Evolutionary conservation across 1,140 invertebrate species (phyloP), one percentile per base, ranked within the genome.

Genomic region (Drosophila kepulauana): DNA sequence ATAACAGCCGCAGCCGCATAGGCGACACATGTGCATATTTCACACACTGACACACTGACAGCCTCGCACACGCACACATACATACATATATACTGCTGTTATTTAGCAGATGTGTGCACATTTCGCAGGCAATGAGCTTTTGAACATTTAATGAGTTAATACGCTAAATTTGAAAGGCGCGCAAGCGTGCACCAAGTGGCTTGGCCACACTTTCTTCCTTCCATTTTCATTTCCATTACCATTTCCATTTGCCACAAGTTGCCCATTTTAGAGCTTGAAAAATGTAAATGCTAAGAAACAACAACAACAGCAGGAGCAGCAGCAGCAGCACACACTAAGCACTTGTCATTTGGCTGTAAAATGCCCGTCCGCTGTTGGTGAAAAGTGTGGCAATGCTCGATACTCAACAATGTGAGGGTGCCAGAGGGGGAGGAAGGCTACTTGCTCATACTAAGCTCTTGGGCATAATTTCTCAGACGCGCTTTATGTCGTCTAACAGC

Each of bases 61-160:
- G 20, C 45, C 54, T 28, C 51, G 41, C 46, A 59, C 54, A 57
- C 48, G 20, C 52, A 43, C 49, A 20, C 2, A 3, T 20, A 20
- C 20, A 3, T 20, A 20, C 38, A 58, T 20, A 38, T 35, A 35
- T 8, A 52, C 16, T 45, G 3, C 20, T 46, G 13, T 20, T 48
- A 20, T 20, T 52, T 25, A 10, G 10, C 51, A 75, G 64, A 87
- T 84, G 85, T 89, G 84, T 75, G 84, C 85, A 87, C 84, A 89
- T 89, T 89, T 88, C 62, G 85, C 85, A 88, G 77, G 81, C 81
- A 88, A 89, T 88, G 81, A 81, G 84, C 81, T 89, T 88, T 85
- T 85, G 78, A 85, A 79, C 81, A 78, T 89, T 88, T 81, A 88
- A 88, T 88, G 84, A 88, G 85, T 89, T 88, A 88, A 88, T 89